phyloP scores from a whole-genome alignment of 2,888 invertebrate species.

The Ligdia adustata region DNA sequence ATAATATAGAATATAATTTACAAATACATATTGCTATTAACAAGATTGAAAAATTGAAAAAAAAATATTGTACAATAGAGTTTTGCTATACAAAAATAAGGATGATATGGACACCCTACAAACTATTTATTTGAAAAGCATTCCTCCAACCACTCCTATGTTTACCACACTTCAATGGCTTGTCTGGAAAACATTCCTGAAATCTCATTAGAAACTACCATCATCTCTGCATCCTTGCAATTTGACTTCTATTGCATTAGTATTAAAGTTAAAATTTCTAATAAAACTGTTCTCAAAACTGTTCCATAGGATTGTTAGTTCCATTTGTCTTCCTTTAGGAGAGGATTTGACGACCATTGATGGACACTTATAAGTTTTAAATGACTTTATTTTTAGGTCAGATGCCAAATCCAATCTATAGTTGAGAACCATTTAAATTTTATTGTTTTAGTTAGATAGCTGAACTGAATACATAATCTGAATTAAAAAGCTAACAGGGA shows the following conservation, averaged over 20 bases:
- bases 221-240: neutral
- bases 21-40: no score
- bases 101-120: constrained; percentile 25
- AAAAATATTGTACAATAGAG: no score
- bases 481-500: neutral
- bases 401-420: constrained; percentile 29
- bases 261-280: constrained; percentile 13
- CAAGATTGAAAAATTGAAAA: no score
- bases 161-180: constrained; percentile 36
- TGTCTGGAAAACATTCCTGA: constrained; percentile 37
- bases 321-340: constrained; percentile 51
- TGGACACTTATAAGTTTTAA: constrained; percentile 49
- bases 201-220: constrained; percentile 26
- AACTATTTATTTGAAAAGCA: constrained; percentile 31
- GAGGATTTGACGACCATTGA: constrained; percentile 51
- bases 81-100: no score
- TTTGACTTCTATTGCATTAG: constrained; percentile 10
- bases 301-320: constrained; percentile 27
- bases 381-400: constrained; percentile 48
- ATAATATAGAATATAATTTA: neutral
- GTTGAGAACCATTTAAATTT: constrained; percentile 9
- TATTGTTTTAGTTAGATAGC: constrained; percentile 11
- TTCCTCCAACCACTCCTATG: constrained; percentile 34
- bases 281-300: constrained; percentile 13
- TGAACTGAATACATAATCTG: neutral